Percentiles rank a stretch among this genome's conserved stretches.
Evolutionary conservation across 1,140 invertebrate species (phyloP).

Genomic region (Drosophila funebris): DNA sequence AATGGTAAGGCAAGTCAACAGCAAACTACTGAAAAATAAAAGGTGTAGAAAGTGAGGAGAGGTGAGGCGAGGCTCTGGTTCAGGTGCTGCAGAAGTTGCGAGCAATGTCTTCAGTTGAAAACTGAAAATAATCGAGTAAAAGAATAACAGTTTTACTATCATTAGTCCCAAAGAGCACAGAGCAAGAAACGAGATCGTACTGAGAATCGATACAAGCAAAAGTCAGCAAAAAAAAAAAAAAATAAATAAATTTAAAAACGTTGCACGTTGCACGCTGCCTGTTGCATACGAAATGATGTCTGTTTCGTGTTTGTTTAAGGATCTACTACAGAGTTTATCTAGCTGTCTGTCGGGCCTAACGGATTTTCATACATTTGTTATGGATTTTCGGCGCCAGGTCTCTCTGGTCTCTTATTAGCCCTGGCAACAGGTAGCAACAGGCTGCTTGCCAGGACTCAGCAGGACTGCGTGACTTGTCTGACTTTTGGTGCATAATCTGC

Average conservation of each 20-base stretch:
- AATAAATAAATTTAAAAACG: constrained; percentile 27
- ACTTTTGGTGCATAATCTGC: constrained; percentile 61
- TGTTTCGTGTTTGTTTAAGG: constrained; percentile 65
- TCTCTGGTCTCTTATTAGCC: constrained; percentile 71
- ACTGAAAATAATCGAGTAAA: not conserved
- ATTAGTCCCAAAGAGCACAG: constrained; percentile 56
- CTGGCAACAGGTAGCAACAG: constrained; percentile 17
- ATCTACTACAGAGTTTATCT: constrained; percentile 45
- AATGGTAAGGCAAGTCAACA: constrained; percentile 50
- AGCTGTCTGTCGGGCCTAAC: constrained; percentile 57
- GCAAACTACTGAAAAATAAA: constrained; percentile 19
- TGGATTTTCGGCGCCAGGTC: constrained; percentile 81
- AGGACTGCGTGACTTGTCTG: constrained; percentile 49
- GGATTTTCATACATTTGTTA: constrained; percentile 81
- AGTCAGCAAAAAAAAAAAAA: constrained; percentile 7
- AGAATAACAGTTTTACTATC: constrained; percentile 75
- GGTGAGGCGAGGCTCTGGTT: constrained; percentile 25
- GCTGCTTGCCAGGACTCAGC: constrained; percentile 49
- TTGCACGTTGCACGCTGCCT: too few relatives aligned
- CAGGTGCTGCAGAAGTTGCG: constrained; percentile 10
- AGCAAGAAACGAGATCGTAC: constrained; percentile 18
- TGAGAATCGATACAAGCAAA: constrained; percentile 37
- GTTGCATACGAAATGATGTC: constrained; percentile 73
- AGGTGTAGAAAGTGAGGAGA: constrained; percentile 48
- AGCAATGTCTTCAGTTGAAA: constrained; percentile 39